These are phyloP conservation scores for Stenodera caucasica DNA, from an alignment of 2,888 invertebrate species.

Conservation along the genomic window DNA sequence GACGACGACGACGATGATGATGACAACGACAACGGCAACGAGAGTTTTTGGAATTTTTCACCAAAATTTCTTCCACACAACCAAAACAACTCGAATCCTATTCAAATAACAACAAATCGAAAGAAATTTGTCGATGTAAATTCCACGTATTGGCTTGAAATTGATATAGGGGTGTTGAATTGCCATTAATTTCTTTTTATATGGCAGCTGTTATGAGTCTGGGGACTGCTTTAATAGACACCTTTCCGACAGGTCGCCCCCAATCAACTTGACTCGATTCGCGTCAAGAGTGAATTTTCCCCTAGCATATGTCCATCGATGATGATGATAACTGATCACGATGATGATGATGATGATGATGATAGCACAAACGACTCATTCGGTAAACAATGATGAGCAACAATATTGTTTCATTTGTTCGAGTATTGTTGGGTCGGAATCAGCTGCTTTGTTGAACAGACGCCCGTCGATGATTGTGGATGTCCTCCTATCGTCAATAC, in stretches of 20 bases:
- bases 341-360: conserved; percentile 11
- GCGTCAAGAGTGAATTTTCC: background rate
- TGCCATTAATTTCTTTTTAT: background rate
- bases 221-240: background rate
- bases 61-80: background rate
- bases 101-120: too few relatives aligned
- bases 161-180: background rate
- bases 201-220: conserved; percentile 1
- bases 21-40: background rate
- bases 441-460: conserved; percentile 25
- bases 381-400: conserved; percentile 27
- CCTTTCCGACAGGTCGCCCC: background rate
- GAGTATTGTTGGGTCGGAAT: conserved; percentile 20
- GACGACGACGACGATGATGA: background rate
- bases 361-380: conserved; percentile 27
- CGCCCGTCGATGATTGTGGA: conserved; percentile 16
- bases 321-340: background rate
- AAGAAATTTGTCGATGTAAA: too few relatives aligned
- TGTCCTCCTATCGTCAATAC: background rate
- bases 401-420: conserved; percentile 25
- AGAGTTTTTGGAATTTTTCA: background rate
- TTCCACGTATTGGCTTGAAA: background rate
- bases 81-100: too few relatives aligned
- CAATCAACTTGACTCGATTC: conserved; percentile 7
- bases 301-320: background rate